phyloP scores from a whole-genome alignment of 2,888 invertebrate genomes.

The Clusia tigrina region DNA sequence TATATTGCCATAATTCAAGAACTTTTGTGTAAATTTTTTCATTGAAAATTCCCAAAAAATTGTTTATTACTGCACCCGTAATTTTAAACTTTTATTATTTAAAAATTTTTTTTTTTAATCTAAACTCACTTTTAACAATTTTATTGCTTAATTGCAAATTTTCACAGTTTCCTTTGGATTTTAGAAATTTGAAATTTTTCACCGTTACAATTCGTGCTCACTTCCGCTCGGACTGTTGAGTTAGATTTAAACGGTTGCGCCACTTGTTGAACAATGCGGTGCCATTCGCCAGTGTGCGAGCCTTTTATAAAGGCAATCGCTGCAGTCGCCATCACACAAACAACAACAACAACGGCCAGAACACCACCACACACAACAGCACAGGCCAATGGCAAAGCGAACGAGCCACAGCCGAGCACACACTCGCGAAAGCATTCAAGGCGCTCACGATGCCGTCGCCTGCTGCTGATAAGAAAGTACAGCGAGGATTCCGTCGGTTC shows the following conservation, averaged over 20 bases:
- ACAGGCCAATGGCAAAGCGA: slow-evolving; percentile 29
- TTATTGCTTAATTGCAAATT: slow-evolving; percentile 2
- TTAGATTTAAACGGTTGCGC: slow-evolving; percentile 44
- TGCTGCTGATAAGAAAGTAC: not conserved
- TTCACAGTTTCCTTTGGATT: not conserved
- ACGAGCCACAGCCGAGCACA: not conserved
- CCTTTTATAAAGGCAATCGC: slow-evolving; percentile 59
- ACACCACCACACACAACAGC: not conserved
- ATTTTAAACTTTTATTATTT: not conserved
- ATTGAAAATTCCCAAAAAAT: not conserved
- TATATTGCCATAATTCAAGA: not conserved
- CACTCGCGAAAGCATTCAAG: too few relatives aligned
- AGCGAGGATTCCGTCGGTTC: not conserved
- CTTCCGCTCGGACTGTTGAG: not conserved
- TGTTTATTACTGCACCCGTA: not conserved
- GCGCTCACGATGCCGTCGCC: not conserved
- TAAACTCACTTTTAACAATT: not conserved
- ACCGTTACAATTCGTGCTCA: not conserved
- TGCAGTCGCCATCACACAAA: slow-evolving; percentile 25
- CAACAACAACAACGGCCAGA: slow-evolving; percentile 10
- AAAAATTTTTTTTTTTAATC: not conserved
- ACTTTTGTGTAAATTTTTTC: not conserved
- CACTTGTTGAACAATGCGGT: slow-evolving; percentile 65
- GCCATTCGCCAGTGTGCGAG: slow-evolving; percentile 44
- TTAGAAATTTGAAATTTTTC: not conserved